These are phyloP conservation scores for Pogonophryne albipinna DNA, from an alignment of 2,797 vertebrate species.

Conservation along the genomic window DNA sequence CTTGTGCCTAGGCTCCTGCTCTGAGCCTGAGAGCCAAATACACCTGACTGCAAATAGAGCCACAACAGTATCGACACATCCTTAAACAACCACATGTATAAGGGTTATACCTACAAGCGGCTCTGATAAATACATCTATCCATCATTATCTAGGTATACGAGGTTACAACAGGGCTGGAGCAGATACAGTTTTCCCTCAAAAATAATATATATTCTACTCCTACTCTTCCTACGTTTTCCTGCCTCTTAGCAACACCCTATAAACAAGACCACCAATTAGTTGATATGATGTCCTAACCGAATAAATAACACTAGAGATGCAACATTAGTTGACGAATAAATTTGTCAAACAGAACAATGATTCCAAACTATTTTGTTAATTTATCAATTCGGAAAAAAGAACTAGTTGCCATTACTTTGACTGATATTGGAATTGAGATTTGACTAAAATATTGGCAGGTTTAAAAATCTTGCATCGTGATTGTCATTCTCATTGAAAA, in stretches of 20 bases:
- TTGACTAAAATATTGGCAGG: too few species aligned
- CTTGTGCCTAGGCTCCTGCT: background rate
- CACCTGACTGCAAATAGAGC: background rate
- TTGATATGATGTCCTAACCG: background rate
- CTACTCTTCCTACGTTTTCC: background rate
- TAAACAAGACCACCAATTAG: background rate
- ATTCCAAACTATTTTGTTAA: too few species aligned
- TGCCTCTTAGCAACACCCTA: background rate
- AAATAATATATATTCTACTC: background rate
- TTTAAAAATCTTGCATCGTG: too few species aligned
- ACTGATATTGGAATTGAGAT: too few species aligned
- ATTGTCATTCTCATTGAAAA: too few species aligned
- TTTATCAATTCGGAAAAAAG: too few species aligned
- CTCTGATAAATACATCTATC: background rate
- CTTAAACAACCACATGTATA: background rate
- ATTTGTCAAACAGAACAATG: too few species aligned
- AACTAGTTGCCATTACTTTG: too few species aligned
- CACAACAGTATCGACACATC: background rate
- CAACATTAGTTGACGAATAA: too few species aligned
- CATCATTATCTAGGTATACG: background rate
- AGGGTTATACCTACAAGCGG: background rate
- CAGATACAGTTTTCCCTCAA: background rate
- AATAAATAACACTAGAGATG: background rate
- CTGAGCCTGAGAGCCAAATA: background rate
- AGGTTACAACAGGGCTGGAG: background rate